These are phyloP conservation scores for Chamaea fasciata DNA, from an alignment of 2,113 vertebrate species.

Conservation along the genomic window DNA sequence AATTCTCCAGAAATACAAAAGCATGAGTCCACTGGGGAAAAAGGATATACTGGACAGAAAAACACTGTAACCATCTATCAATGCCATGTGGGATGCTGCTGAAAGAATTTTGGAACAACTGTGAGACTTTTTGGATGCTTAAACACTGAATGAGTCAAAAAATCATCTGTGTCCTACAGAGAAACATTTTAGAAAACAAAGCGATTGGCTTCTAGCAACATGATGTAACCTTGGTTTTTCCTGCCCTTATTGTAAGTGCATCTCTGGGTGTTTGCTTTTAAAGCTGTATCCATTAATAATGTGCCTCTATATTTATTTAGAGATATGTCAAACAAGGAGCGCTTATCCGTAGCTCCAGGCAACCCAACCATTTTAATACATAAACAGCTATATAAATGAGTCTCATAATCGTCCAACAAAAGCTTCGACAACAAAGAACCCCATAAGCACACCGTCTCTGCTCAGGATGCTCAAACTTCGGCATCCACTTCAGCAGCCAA, in stretches of 20 bases:
- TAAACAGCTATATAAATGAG: constrained; percentile 45
- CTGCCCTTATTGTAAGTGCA: constrained; percentile 52
- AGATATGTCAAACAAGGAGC: constrained; percentile 39
- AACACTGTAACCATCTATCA: constrained; percentile 48
- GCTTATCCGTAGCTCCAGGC: constrained; percentile 47
- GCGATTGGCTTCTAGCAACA: constrained; percentile 45
- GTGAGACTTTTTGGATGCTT: constrained; percentile 46
- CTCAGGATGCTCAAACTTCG: constrained; percentile 2
- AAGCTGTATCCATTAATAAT: constrained; percentile 58
- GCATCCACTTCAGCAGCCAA: constrained; percentile 25
- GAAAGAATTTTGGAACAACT: constrained; percentile 60
- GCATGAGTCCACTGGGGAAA: not conserved
- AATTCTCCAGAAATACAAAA: constrained; percentile 24
- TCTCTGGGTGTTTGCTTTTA: constrained; percentile 55
- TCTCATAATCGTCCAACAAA: constrained; percentile 24
- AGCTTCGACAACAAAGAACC: not conserved
- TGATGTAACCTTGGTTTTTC: constrained; percentile 66
- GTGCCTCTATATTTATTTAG: constrained; percentile 50
- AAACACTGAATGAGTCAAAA: constrained; percentile 56
- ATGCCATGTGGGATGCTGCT: constrained; percentile 51
- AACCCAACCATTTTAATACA: constrained; percentile 52
- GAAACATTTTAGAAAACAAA: constrained; percentile 60
- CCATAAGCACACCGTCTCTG: not conserved
- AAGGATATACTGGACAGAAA: constrained; percentile 23
- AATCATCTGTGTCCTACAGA: constrained; percentile 54